Evolutionary conservation across 2,888 invertebrate species (phyloP).

Genomic region (Rutpela maculata): DNA sequence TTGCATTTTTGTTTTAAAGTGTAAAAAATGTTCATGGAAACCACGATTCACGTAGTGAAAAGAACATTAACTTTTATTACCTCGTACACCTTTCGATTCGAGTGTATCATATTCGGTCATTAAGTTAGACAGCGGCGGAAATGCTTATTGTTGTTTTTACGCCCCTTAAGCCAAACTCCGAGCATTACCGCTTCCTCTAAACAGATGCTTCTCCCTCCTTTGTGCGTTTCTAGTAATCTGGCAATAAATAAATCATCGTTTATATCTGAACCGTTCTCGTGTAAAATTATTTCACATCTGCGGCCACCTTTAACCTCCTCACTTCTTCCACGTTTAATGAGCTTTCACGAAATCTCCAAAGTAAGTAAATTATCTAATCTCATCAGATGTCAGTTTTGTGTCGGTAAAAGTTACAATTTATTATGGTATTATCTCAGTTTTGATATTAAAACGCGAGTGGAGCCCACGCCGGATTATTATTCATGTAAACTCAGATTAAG

Average conservation of each 20-base stretch:
- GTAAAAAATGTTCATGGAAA: no score
- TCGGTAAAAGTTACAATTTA: slow-evolving; percentile 35
- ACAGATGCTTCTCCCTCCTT: background rate
- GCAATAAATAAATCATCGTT: slow-evolving; percentile 1
- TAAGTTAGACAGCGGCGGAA: background rate
- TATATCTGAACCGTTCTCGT: background rate
- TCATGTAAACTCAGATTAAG: slow-evolving; percentile 40
- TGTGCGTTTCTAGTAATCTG: slow-evolving; percentile 7
- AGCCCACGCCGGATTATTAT: slow-evolving; percentile 26
- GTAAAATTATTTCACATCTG: slow-evolving; percentile 20
- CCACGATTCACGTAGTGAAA: no score
- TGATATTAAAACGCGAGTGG: slow-evolving; percentile 37
- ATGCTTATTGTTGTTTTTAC: slow-evolving; percentile 10
- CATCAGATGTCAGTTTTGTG: slow-evolving; percentile 36
- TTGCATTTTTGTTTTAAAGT: no score
- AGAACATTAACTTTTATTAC: background rate
- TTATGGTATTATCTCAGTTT: slow-evolving; percentile 33
- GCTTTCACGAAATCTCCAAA: slow-evolving; percentile 35
- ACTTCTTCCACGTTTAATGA: slow-evolving; percentile 12
- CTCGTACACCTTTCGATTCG: background rate
- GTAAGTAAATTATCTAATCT: slow-evolving; percentile 42
- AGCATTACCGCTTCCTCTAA: slow-evolving; percentile 3
- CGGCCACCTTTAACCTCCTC: slow-evolving; percentile 8
- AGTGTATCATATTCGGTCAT: background rate
- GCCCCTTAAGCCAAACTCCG: background rate